Conservation (phyloP, 2,888 invertebrate species). For the Latrodectus elegans region DNA sequence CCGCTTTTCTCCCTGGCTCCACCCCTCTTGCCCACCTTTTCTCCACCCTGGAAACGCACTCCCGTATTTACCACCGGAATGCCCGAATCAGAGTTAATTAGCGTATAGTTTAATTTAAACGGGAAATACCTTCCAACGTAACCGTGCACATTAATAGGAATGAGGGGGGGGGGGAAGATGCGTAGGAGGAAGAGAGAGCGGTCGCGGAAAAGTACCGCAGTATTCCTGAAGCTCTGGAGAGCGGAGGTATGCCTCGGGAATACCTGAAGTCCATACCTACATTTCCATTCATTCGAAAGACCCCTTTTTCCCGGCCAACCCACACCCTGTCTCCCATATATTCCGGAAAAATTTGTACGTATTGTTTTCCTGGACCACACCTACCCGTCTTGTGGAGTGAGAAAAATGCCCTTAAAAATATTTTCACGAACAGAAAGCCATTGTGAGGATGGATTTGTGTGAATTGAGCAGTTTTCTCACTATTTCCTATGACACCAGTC, state of each 20-base stretch:
- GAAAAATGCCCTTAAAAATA: conserved; percentile 61
- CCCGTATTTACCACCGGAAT: conserved; percentile 45
- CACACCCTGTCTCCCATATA: not conserved
- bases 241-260: conserved; percentile 38
- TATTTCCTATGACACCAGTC: conserved; percentile 24
- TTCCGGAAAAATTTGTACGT: conserved; percentile 36
- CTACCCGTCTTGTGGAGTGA: conserved; percentile 11
- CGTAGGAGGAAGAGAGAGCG: not conserved
- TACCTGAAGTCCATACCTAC: conserved; percentile 62
- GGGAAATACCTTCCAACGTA: conserved; percentile 55
- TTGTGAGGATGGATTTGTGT: conserved; percentile 19
- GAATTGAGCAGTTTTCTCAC: not conserved
- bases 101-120: conserved; percentile 67
- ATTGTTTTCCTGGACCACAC: conserved; percentile 7
- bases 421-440: conserved; percentile 13
- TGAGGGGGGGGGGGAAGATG: not conserved
- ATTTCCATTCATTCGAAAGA: conserved; percentile 48
- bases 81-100: conserved; percentile 67
- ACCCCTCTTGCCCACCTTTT: not conserved
- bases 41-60: conserved; percentile 10
- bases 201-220: conserved; percentile 46
- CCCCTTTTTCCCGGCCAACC: conserved; percentile 21
- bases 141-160: conserved; percentile 44
- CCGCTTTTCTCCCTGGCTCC: conserved; percentile 8
- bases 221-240: conserved; percentile 44